Percentiles rank a stretch among this genome's conserved stretches.
Conservation (phyloP, 2,888 invertebrate genomes). For the Athrips mouffetella region DNA sequence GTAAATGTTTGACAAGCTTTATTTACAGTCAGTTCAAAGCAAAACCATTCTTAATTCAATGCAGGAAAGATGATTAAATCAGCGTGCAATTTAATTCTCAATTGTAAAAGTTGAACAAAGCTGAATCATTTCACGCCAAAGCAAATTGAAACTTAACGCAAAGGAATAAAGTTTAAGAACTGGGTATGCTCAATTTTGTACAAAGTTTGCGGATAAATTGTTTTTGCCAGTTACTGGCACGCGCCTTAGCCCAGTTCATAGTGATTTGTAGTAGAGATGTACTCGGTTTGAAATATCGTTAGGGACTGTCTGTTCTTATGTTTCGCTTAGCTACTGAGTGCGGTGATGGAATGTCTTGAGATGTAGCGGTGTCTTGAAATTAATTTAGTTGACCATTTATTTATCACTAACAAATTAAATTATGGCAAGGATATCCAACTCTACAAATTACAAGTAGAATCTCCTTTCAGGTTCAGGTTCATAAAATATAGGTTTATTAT, state of each 20-base stretch:
- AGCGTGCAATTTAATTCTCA: neutral
- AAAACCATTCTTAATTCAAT: neutral
- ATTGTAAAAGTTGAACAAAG: neutral
- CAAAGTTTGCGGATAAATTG: constrained; percentile 53
- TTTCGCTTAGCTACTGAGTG: constrained; percentile 8
- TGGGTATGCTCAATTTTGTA: constrained; percentile 27
- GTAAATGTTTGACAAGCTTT: constrained; percentile 13
- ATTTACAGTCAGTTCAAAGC: neutral
- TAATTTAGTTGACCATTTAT: neutral
- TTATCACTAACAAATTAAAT: no score
- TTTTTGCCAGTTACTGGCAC: constrained; percentile 56
- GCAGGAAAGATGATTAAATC: neutral
- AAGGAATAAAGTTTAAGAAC: neutral
- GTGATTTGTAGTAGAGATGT: constrained; percentile 45
- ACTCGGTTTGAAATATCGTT: constrained; percentile 9
- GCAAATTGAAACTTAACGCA: neutral
- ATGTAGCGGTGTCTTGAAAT: neutral
- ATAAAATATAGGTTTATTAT: no score
- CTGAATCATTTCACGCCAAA: no score
- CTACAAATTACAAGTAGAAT: no score
- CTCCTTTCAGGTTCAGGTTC: no score
- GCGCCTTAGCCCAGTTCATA: constrained; percentile 51
- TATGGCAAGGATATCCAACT: no score
- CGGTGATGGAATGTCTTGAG: constrained; percentile 16
- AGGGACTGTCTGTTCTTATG: constrained; percentile 3